Base-by-base conservation (phyloP, 2,113 vertebrate genomes). In the Nycticryphes semicollaris region DNA sequence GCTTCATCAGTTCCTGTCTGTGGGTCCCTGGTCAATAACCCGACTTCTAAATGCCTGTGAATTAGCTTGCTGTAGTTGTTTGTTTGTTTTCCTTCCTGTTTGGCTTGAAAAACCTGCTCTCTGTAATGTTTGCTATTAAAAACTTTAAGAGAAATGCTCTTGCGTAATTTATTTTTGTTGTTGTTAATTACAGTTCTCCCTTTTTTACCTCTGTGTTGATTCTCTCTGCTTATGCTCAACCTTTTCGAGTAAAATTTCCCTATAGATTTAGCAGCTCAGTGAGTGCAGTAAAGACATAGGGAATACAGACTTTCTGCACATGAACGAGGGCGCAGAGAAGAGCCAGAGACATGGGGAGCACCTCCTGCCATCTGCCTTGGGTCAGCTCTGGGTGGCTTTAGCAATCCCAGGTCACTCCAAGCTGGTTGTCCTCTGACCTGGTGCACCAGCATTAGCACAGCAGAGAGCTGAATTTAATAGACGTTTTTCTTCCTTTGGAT, bases 71-170 rank as follows among this genome's bases (percentile, higher is more conserved):
- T 95, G 64, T 50, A 84, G 43, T 64, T 93, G 82, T 78, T 97
- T 95, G 72, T 87, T 94, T 95, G 68, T 84, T 94, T 96, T 80
- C 64, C 90, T 96, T 96, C 96, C 92, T 94, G 90, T 89, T 93
- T 93, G 90, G 77, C 94, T 87, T 82, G 73, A 93, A 86, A 97
- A 96, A 93, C 50, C 84, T 79, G 88, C 73, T 66, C 63, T 94
- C 80, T 37, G 37, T 41, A 68, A 81, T 10, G 8, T 76, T 89
- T 83, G 60, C 86, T 94, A 74, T 84, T 94, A 92, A 93, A 93
- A 96, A 53, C 54, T 72, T 81, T 30, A 82, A 56, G 73, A 94
- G 83, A 91, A 93, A 73, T 3, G 9, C 57, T 69, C 69, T 87
- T 73, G 45, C 1, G 20, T 87, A 87, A 94, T 89, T 92, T 90